Evolutionary conservation across 2,113 vertebrate genomes (phyloP).

Genomic region (Callorhinus ursinus): DNA sequence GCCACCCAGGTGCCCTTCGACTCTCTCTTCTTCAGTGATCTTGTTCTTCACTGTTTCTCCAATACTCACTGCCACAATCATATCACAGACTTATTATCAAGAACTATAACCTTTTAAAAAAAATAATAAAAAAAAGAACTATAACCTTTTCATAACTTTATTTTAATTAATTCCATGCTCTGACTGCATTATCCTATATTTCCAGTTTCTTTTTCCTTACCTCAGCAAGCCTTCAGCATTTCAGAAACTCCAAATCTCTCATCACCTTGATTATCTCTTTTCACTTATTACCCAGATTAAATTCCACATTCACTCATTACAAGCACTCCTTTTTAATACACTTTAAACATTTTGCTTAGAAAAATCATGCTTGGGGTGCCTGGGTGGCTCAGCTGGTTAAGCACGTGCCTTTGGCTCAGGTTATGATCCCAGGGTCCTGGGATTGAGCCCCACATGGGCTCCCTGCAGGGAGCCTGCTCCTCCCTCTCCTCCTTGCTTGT

Average conservation of each 20-base stretch:
- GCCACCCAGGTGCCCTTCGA: background rate
- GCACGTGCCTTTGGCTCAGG: background rate
- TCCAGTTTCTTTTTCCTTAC: background rate
- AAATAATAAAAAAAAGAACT: no score
- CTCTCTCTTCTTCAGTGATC: background rate
- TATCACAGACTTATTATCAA: background rate
- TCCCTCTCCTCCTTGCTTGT: background rate
- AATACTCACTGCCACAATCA: background rate
- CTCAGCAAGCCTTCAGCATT: background rate
- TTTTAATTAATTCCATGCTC: background rate
- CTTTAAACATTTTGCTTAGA: background rate
- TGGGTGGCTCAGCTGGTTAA: background rate
- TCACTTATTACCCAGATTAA: background rate
- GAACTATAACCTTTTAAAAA: background rate
- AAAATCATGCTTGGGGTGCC: background rate
- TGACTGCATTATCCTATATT: background rate
- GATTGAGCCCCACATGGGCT: background rate
- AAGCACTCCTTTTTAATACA: background rate
- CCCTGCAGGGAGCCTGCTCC: background rate
- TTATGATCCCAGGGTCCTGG: no score
- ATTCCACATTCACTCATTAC: background rate
- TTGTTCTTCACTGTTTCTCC: background rate
- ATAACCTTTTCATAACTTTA: background rate
- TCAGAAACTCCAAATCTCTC: background rate
- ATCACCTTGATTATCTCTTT: background rate